Conservation (phyloP, 2,797 vertebrate species). For the Petrocephalus sullivani region DNA sequence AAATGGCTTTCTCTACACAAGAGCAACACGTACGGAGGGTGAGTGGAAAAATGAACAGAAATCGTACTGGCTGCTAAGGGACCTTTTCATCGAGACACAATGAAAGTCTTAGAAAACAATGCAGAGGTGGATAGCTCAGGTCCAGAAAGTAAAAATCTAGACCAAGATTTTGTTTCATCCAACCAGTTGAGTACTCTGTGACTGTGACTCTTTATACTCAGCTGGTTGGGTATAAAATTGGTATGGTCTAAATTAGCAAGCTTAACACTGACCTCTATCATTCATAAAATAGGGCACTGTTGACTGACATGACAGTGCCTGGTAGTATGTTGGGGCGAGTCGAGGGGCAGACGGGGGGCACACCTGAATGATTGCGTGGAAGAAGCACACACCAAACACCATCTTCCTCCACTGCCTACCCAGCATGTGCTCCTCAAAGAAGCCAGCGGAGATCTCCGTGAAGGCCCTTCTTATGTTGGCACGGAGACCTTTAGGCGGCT, state of each 20-base stretch:
- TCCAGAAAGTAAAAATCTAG: background rate
- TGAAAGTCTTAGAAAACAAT: background rate
- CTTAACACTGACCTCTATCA: background rate
- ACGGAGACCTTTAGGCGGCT: constrained; percentile 71
- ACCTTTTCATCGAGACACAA: background rate
- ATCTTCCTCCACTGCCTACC: constrained; percentile 68
- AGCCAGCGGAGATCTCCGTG: constrained; percentile 62
- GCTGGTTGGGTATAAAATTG: background rate
- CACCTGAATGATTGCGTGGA: constrained; percentile 71
- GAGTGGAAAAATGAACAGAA: background rate
- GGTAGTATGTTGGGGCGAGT: background rate
- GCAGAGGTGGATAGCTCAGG: background rate
- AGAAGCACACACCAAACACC: constrained; percentile 71
- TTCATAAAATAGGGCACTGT: background rate
- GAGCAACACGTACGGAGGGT: background rate
- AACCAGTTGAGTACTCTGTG: background rate
- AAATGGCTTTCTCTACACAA: background rate
- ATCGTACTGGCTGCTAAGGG: background rate
- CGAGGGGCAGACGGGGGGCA: background rate
- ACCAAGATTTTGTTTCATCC: background rate
- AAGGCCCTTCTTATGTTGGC: constrained; percentile 71
- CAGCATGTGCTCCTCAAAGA: constrained; percentile 70
- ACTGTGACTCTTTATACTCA: background rate
- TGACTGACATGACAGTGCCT: background rate
- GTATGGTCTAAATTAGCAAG: background rate